Evolutionary conservation across 2,113 vertebrate genomes (phyloP), one percentile per base, ranked within the genome.

Genomic region (Lamprotornis superbus): DNA sequence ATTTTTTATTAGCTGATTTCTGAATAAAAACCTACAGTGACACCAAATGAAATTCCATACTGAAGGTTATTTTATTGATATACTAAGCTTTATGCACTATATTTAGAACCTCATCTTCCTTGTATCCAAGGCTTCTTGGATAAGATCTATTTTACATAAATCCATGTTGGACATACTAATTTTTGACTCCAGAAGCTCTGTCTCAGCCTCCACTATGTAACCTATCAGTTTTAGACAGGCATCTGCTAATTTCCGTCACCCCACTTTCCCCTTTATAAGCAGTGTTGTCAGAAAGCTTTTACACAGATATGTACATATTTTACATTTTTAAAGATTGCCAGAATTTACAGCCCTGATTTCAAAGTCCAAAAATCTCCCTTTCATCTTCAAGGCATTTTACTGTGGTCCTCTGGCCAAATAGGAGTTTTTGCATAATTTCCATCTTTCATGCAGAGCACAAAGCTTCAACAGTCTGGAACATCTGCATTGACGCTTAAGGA

Each of bases 351-450:
- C 12, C n/a, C 53, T 57, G 10, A 35, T 84, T 86, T 87, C 12
- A 3, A 79, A 85, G n/a, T 15, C 61, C 69, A 79, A 8, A 76
- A 55, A 64, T 87, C 44, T 85, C 40, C 37, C 53, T 94, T 93
- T 85, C 19, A 69, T 85, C 57, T 79, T 59, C 12, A 60, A 33
- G 50, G 24, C 5, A 84, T 60, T 91, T 89, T 84, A 55, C 30
- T 79, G 40, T 65, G 37, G 53, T 83, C 31, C 63, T 68, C 56
- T 64, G 64, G 47, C 47, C 61, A 49, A 49, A 40, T 15, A 75
- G 6, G 24, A 15, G 71, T 94, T 93, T 93, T 87, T 82, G 49
- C 49, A 49, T 65, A 31, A 79, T 75, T 89, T 70, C 73, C 60
- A 59, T 78, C 44, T 78, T 74, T 25, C 30, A 5, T 13, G 68